Evolutionary conservation across 1,140 invertebrate species (phyloP).

Genomic region (Daktulosphaira vitifoliae): DNA sequence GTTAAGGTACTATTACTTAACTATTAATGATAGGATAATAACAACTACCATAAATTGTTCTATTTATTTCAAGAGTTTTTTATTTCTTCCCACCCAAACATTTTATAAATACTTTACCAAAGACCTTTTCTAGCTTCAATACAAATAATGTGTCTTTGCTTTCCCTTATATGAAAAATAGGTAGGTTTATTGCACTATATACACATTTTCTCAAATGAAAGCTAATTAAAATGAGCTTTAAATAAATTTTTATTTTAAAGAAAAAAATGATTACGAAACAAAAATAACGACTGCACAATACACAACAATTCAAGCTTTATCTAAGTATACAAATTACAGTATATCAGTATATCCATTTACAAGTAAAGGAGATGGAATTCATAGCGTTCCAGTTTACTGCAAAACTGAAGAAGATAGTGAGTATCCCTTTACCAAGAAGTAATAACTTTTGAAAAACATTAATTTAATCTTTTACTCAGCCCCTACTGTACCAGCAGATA

Average conservation of each 20-base stretch:
- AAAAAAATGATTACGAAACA: constrained; percentile 45
- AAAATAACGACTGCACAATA: constrained; percentile 57
- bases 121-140: too few species aligned
- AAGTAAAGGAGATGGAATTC: constrained; percentile 64
- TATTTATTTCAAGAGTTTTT: too few species aligned
- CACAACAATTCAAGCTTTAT: constrained; percentile 58
- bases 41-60: too few species aligned
- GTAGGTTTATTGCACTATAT: too few species aligned
- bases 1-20: too few species aligned
- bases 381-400: constrained; percentile 63
- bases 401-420: constrained; percentile 66
- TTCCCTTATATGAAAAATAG: too few species aligned
- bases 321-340: constrained; percentile 70
- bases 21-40: too few species aligned
- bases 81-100: too few species aligned
- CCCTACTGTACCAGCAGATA: constrained; percentile 73
- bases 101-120: too few species aligned
- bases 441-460: constrained; percentile 4
- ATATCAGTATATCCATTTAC: constrained; percentile 75
- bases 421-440: constrained; percentile 33
- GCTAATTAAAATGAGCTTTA: too few species aligned
- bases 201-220: too few species aligned
- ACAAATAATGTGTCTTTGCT: too few species aligned
- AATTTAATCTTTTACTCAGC: constrained; percentile 51
- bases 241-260: constrained; percentile 35